A percentile compares a stretch with the other conserved stretches of the same genome.
phyloP scores from a whole-genome alignment of 2,888 invertebrate species.

The Acrobasis suavella region DNA sequence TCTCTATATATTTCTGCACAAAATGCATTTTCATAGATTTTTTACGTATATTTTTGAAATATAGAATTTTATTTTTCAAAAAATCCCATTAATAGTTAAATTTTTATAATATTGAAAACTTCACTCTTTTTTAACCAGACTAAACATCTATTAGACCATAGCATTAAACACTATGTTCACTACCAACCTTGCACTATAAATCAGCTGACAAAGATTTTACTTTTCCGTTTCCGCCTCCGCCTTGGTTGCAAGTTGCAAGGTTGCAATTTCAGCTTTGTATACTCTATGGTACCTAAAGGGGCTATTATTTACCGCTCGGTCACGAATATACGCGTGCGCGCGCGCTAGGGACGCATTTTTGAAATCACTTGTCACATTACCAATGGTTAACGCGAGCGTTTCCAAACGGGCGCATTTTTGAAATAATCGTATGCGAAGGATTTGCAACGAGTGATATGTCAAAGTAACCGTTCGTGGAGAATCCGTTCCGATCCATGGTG shows the following conservation, averaged over 20 bases:
- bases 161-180: too few relatives aligned
- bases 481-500: too few relatives aligned
- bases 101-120: not conserved
- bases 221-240: conserved; percentile 17
- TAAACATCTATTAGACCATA: too few relatives aligned
- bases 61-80: not conserved
- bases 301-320: too few relatives aligned
- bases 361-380: too few relatives aligned
- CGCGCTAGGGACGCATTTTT: too few relatives aligned
- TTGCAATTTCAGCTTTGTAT: not conserved
- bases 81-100: conserved; percentile 43
- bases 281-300: not conserved
- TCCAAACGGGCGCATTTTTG: too few relatives aligned
- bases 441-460: too few relatives aligned
- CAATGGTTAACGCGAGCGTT: too few relatives aligned
- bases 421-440: too few relatives aligned
- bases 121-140: conserved; percentile 12
- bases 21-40: conserved; percentile 61
- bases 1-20: conserved; percentile 73
- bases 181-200: conserved; percentile 64
- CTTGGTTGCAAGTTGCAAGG: not conserved
- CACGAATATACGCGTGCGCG: too few relatives aligned
- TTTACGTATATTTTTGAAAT: not conserved
- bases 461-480: too few relatives aligned
- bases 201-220: conserved; percentile 65